Evolutionary conservation across 2,888 invertebrate genomes (phyloP).

Genomic region (Mesochorus sp.): DNA sequence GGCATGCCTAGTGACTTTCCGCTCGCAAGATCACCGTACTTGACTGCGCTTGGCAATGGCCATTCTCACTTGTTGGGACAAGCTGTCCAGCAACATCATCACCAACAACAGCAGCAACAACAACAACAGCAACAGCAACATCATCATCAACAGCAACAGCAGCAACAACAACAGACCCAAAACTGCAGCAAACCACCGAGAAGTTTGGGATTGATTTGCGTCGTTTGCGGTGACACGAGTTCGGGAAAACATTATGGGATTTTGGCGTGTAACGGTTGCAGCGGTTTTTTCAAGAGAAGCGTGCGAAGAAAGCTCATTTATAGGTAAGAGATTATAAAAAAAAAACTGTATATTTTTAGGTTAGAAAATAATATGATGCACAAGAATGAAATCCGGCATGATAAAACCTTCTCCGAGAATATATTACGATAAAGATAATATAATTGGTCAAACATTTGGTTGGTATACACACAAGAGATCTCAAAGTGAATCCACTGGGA

Average conservation of each 20-base stretch:
- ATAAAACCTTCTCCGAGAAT: background rate
- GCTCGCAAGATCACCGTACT: conserved; percentile 77
- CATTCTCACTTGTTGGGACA: conserved; percentile 76
- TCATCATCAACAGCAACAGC: conserved; percentile 69
- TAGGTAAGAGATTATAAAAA: conserved; percentile 97
- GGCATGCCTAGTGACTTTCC: conserved; percentile 78
- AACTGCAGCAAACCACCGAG: conserved; percentile 81
- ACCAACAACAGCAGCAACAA: conserved; percentile 40
- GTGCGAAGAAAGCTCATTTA: conserved; percentile 98
- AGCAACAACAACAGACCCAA: conserved; percentile 70
- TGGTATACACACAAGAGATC: conserved; percentile 22
- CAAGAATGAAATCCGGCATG: background rate
- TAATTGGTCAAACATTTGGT: conserved; percentile 59
- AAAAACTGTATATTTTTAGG: conserved; percentile 66
- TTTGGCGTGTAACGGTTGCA: conserved; percentile 99
- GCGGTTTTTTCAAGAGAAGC: conserved; percentile 99
- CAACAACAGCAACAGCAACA: conserved; percentile 63
- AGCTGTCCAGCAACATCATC: conserved; percentile 59
- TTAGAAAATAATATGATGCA: background rate
- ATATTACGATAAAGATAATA: conserved; percentile 6
- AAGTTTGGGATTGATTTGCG: conserved; percentile 92
- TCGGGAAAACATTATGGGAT: conserved; percentile 99
- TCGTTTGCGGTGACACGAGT: conserved; percentile 98
- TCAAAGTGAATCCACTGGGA: conserved; percentile 33
- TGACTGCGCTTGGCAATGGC: conserved; percentile 79